phyloP scores from a whole-genome alignment of 2,113 vertebrate genomes.

The Xenus cinereus region DNA sequence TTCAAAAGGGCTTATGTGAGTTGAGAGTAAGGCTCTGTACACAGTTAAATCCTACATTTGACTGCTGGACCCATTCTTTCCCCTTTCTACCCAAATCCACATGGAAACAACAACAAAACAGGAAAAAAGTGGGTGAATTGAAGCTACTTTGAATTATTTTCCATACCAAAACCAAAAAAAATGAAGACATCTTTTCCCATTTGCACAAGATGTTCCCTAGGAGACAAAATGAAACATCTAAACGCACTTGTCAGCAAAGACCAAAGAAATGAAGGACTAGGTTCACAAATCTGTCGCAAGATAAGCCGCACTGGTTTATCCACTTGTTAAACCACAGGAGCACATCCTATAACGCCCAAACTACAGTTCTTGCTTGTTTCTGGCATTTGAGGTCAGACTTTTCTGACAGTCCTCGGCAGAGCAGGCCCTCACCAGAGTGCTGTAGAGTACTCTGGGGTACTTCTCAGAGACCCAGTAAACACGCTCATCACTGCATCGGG shows the following conservation, averaged over 20 bases:
- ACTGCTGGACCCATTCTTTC: conserved; percentile 9
- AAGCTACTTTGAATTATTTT: background rate
- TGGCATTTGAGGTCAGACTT: background rate
- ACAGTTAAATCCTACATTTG: conserved; percentile 7
- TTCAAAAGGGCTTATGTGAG: conserved; percentile 51
- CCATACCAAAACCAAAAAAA: background rate
- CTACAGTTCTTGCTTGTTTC: background rate
- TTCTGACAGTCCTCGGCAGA: background rate
- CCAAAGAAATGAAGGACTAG: background rate
- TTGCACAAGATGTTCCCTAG: background rate
- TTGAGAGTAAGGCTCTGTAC: conserved; percentile 11
- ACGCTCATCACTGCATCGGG: background rate
- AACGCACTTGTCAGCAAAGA: background rate
- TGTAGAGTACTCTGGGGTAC: background rate
- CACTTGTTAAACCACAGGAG: background rate
- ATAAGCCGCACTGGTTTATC: background rate
- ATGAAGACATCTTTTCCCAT: background rate
- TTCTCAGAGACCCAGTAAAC: background rate
- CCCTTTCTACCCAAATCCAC: background rate
- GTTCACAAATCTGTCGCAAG: background rate
- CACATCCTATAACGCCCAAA: background rate
- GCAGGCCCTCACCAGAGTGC: background rate
- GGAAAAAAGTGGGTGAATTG: background rate
- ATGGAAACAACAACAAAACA: background rate
- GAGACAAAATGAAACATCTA: background rate